phyloP scores from a whole-genome alignment of 2,113 vertebrate species.

The sheep (Ovis aries) region DNA sequence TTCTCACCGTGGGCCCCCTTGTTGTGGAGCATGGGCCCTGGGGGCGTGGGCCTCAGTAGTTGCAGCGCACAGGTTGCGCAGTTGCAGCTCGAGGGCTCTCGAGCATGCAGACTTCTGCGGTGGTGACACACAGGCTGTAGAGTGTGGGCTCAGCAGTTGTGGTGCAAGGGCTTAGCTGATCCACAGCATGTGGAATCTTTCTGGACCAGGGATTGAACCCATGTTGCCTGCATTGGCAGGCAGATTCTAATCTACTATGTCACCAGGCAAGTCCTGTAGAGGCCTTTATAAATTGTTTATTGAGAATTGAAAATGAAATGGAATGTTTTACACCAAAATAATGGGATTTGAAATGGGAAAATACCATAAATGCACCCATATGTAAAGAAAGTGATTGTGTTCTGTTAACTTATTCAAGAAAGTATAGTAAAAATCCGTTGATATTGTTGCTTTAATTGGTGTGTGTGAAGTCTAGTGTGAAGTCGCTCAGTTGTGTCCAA shows the following conservation, averaged over 20 bases:
- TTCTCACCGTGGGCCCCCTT: neutral
- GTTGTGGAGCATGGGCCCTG: accelerated
- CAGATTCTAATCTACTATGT: neutral
- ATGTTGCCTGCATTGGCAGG: neutral
- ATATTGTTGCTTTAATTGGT: neutral
- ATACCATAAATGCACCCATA: neutral
- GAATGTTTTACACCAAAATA: neutral
- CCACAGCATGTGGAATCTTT: neutral
- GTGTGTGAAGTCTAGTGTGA: neutral
- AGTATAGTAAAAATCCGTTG: neutral
- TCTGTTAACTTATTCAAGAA: neutral
- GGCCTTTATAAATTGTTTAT: neutral
- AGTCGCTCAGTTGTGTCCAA: accelerated
- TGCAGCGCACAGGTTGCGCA: accelerated
- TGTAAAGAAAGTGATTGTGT: neutral
- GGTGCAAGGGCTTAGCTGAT: neutral
- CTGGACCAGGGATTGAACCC: neutral
- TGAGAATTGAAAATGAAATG: slow-evolving; percentile 9
- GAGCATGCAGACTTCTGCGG: accelerated
- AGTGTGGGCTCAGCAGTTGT: neutral
- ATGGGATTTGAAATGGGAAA: slow-evolving; percentile 32
- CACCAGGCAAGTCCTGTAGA: neutral
- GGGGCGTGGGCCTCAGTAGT: neutral
- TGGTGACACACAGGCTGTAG: neutral
- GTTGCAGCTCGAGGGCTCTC: neutral